Evolutionary conservation across 1,140 invertebrate genomes (phyloP).

Genomic region (Pseudomyrmex dendroicus): DNA sequence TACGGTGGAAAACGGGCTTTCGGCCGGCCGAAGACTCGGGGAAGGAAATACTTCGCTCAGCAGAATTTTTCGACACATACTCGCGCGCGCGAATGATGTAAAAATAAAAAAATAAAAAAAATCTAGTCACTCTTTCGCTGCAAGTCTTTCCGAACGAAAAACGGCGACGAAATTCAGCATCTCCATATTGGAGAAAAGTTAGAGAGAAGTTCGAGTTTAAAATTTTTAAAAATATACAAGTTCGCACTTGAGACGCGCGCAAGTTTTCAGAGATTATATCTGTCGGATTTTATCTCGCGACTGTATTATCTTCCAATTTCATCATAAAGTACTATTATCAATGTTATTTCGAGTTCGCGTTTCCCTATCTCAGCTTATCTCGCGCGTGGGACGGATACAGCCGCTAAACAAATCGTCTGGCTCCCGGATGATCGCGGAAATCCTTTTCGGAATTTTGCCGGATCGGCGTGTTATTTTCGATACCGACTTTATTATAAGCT

Average conservation of each 20-base stretch:
- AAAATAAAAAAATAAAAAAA: constrained; percentile 2
- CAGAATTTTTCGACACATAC: constrained; percentile 67
- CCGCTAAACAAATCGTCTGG: constrained; percentile 34
- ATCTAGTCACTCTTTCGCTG: neutral
- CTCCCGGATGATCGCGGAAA: constrained; percentile 34
- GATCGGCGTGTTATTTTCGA: constrained; percentile 36
- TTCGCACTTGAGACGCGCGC: neutral
- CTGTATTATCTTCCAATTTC: neutral
- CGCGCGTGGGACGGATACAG: constrained; percentile 38
- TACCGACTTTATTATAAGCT: constrained; percentile 49
- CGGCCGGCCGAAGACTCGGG: constrained; percentile 51
- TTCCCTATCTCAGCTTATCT: constrained; percentile 1
- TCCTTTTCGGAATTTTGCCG: constrained; percentile 34
- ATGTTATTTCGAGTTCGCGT: neutral
- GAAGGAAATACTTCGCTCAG: constrained; percentile 72
- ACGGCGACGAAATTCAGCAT: neutral
- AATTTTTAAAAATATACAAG: neutral
- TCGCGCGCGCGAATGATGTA: neutral
- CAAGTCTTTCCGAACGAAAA: neutral
- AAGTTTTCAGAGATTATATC: neutral
- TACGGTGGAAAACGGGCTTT: constrained; percentile 59
- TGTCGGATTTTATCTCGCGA: neutral
- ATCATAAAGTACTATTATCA: neutral
- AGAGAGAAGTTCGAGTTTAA: neutral
- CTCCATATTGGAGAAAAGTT: neutral